phyloP scores from a whole-genome alignment of 2,797 vertebrate genomes.

The Mormyrus proboscirostris region DNA sequence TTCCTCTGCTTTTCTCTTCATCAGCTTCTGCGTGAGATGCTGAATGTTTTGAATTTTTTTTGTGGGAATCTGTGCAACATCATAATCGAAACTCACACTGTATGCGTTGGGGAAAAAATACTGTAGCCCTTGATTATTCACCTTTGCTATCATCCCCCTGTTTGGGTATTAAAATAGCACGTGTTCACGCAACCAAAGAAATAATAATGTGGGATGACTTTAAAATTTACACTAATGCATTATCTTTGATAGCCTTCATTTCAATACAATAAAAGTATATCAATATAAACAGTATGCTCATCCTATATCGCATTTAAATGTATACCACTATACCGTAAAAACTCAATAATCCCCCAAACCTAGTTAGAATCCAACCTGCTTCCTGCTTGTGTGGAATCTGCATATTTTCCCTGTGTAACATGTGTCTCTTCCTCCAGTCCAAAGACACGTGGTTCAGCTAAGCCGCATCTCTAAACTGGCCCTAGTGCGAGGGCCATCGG shows the following conservation, averaged over 20 bases:
- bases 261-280: background rate
- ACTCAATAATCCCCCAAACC: background rate
- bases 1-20: background rate
- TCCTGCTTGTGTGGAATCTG: background rate
- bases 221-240: background rate
- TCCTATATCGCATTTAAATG: background rate
- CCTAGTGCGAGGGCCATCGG: background rate
- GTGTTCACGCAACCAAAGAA: background rate
- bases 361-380: background rate
- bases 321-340: background rate
- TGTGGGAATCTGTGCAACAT: background rate
- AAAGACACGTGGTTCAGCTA: background rate
- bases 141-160: background rate
- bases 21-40: background rate
- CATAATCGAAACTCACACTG: background rate
- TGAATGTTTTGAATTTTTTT: background rate
- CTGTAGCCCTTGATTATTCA: background rate
- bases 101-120: background rate
- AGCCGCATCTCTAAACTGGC: background rate
- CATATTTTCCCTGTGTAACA: background rate
- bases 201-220: background rate
- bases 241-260: background rate
- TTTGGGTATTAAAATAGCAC: background rate
- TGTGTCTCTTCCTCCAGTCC: background rate
- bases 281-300: background rate